phyloP scores from a whole-genome alignment of 2,888 invertebrate genomes.

The Tethea ocularis region DNA sequence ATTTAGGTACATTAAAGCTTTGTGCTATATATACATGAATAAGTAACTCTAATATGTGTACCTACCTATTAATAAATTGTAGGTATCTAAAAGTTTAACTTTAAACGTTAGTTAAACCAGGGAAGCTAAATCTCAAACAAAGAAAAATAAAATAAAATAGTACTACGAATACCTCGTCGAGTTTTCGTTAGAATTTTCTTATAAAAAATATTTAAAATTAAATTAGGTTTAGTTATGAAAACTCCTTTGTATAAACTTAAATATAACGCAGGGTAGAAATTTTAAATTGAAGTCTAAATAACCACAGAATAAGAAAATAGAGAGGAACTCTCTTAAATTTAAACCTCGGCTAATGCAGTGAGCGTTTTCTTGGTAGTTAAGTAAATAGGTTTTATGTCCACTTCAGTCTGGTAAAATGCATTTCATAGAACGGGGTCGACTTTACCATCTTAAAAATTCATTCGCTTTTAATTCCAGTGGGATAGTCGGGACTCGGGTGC shows the following conservation, averaged over 20 bases:
- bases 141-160: too few relatives aligned
- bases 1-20: too few relatives aligned
- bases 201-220: too few relatives aligned
- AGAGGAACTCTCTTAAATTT: conserved; percentile 11
- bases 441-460: conserved; percentile 40
- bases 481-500: conserved; percentile 37
- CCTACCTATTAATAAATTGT: too few relatives aligned
- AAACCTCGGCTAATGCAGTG: conserved; percentile 7
- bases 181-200: too few relatives aligned
- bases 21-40: too few relatives aligned
- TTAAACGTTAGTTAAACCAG: too few relatives aligned
- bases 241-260: not conserved
- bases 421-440: conserved; percentile 27
- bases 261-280: not conserved
- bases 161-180: too few relatives aligned
- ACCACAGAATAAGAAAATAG: not conserved
- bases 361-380: conserved; percentile 21
- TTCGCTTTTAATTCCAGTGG: conserved; percentile 54
- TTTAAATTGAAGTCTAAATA: not conserved
- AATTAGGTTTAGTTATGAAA: not conserved
- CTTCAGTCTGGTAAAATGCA: conserved; percentile 21
- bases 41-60: too few relatives aligned
- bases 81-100: too few relatives aligned
- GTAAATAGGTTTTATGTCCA: conserved; percentile 18
- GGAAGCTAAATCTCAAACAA: too few relatives aligned